Percentiles rank a stretch among this genome's conserved stretches.
phyloP scores from a whole-genome alignment of 2,888 invertebrate genomes.

The Caenorhabditis sp. region DNA sequence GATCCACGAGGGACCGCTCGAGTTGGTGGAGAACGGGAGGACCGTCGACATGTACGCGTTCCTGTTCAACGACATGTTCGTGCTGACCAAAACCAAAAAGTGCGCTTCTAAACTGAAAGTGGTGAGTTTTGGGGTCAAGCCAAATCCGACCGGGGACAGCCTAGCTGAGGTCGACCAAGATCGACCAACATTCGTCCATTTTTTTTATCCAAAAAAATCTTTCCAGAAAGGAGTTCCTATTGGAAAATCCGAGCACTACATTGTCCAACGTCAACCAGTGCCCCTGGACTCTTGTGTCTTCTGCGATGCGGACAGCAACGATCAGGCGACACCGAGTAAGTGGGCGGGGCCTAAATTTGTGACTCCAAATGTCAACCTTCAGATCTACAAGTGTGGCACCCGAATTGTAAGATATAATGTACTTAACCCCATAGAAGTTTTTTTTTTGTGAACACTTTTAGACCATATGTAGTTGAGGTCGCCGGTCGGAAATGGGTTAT shows the following conservation, averaged over 20 bases:
- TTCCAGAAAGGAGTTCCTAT: conserved; percentile 75
- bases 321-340: conserved; percentile 73
- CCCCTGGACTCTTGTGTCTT: conserved; percentile 85
- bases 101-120: conserved; percentile 77
- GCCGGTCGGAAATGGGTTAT: too few species aligned
- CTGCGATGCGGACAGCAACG: conserved; percentile 84
- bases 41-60: conserved; percentile 86
- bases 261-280: conserved; percentile 85
- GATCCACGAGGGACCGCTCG: conserved; percentile 85
- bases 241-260: conserved; percentile 82
- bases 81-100: conserved; percentile 86
- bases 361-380: neutral
- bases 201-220: too few species aligned
- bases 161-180: neutral
- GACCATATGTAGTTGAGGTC: too few species aligned
- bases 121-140: conserved; percentile 14
- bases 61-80: conserved; percentile 87
- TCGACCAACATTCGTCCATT: too few species aligned
- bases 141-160: too few species aligned
- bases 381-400: conserved; percentile 16
- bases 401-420: neutral
- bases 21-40: conserved; percentile 86
- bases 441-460: too few species aligned
- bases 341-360: neutral
- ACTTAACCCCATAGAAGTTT: neutral